A percentile compares a stretch with the other conserved stretches of the same genome.
Conservation (phyloP, 2,888 invertebrate species). For the Tinea semifulvella region DNA sequence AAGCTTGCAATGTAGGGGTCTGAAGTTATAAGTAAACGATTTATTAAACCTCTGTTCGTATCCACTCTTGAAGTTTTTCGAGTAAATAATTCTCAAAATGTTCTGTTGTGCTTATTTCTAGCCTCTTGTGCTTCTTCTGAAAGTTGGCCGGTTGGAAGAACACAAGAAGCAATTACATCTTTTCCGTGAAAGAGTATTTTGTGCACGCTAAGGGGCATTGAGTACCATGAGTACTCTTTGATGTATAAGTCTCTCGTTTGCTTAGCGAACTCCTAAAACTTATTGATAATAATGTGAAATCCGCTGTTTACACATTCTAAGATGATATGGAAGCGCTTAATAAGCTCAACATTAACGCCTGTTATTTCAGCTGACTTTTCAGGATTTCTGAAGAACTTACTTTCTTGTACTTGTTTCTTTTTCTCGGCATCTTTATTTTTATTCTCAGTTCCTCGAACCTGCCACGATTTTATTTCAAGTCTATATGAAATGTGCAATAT, state of each 20-base stretch:
- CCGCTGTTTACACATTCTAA: neutral
- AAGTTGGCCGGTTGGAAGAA: conserved; percentile 25
- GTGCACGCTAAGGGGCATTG: conserved; percentile 27
- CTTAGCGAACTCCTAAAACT: neutral
- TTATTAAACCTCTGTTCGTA: conserved; percentile 23
- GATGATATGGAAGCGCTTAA: neutral
- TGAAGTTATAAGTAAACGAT: conserved; percentile 22
- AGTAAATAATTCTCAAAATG: conserved; percentile 22
- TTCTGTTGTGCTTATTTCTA: conserved; percentile 23
- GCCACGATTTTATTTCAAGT: conserved; percentile 26
- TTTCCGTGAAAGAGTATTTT: conserved; percentile 24
- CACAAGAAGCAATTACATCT: conserved; percentile 21
- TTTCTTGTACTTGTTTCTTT: neutral
- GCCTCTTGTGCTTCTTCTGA: conserved; percentile 29
- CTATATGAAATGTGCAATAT: conserved; percentile 25
- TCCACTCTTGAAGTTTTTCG: conserved; percentile 22
- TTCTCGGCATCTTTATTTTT: conserved; percentile 17
- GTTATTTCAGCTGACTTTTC: conserved; percentile 24
- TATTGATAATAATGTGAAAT: neutral
- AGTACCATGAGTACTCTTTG: conserved; percentile 25
- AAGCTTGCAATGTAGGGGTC: conserved; percentile 22
- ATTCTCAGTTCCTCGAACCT: conserved; percentile 22
- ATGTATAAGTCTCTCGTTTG: neutral
- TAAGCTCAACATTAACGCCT: conserved; percentile 23
- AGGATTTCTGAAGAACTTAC: conserved; percentile 23